Evolutionary conservation across 1,140 invertebrate genomes (phyloP).

Genomic region (Drosophila kanapiae): DNA sequence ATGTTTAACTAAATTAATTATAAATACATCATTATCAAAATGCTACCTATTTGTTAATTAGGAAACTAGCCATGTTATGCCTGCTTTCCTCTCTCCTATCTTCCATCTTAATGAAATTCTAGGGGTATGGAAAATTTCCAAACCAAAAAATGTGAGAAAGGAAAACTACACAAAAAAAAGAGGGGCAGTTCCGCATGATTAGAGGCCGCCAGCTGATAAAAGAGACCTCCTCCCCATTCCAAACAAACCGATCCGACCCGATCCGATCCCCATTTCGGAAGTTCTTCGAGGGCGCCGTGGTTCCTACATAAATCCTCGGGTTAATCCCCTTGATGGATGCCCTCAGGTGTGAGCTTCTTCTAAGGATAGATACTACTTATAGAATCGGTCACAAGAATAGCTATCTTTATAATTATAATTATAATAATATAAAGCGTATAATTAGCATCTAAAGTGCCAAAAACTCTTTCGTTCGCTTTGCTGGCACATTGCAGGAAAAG

Average conservation of each 20-base stretch:
- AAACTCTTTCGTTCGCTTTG: not conserved
- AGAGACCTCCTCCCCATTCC: not conserved
- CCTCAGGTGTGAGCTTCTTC: conserved; percentile 20
- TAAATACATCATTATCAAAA: not conserved
- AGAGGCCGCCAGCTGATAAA: conserved; percentile 26
- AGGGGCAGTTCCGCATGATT: conserved; percentile 3
- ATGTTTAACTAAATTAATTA: not conserved
- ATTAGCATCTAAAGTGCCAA: too few relatives aligned
- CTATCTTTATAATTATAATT: too few relatives aligned
- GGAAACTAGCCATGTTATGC: not conserved
- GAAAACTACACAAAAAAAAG: not conserved
- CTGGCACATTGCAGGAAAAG: not conserved
- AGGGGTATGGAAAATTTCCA: conserved; percentile 16
- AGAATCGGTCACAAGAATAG: not conserved
- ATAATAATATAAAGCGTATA: too few relatives aligned
- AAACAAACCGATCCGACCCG: not conserved
- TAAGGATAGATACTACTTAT: not conserved
- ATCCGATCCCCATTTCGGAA: conserved; percentile 16
- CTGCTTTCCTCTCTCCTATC: not conserved
- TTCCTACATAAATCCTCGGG: conserved; percentile 11
- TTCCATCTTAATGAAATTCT: not conserved
- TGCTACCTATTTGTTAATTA: not conserved
- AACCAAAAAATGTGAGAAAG: conserved; percentile 7
- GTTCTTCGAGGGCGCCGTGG: conserved; percentile 14
- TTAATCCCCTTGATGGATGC: conserved; percentile 43